These are phyloP conservation scores for Larimichthys crocea DNA, from an alignment of 2,113 vertebrate species.

Conservation along the genomic window DNA sequence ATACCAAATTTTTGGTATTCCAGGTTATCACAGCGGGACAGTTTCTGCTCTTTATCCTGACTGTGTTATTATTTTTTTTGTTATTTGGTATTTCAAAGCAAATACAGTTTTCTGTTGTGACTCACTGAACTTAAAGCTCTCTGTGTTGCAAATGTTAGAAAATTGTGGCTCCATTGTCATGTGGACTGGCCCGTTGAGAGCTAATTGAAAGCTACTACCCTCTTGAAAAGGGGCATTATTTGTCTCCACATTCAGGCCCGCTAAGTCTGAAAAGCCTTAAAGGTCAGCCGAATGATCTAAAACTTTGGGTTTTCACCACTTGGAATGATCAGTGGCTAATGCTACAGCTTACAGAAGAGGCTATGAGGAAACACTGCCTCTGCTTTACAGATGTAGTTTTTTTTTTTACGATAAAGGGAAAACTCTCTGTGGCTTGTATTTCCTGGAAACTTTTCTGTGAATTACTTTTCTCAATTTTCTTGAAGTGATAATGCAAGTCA, in stretches of 20 bases:
- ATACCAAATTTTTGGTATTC: neutral
- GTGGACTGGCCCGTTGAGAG: constrained; percentile 11
- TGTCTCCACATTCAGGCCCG: constrained; percentile 18
- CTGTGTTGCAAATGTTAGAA: neutral
- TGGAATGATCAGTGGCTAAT: constrained; percentile 17
- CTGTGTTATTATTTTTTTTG: neutral
- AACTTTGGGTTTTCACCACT: constrained; percentile 34
- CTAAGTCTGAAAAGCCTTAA: constrained; percentile 25
- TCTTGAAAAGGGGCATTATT: constrained; percentile 45
- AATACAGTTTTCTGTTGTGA: neutral
- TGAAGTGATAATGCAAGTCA: neutral
- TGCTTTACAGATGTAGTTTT: neutral
- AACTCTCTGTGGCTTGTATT: neutral
- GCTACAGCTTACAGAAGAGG: neutral
- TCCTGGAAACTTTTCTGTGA: neutral
- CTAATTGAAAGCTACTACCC: constrained; percentile 40
- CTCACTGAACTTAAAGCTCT: neutral
- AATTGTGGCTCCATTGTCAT: neutral
- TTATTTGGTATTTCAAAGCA: neutral
- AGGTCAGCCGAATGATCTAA: constrained; percentile 44
- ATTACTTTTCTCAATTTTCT: neutral
- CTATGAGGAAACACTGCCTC: neutral
- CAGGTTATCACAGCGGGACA: neutral
- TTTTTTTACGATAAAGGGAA: neutral
- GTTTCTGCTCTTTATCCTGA: neutral